Percentiles rank a stretch among this genome's conserved stretches.
phyloP scores from a whole-genome alignment of 2,797 vertebrate genomes.

The Heliangelus exortis region DNA sequence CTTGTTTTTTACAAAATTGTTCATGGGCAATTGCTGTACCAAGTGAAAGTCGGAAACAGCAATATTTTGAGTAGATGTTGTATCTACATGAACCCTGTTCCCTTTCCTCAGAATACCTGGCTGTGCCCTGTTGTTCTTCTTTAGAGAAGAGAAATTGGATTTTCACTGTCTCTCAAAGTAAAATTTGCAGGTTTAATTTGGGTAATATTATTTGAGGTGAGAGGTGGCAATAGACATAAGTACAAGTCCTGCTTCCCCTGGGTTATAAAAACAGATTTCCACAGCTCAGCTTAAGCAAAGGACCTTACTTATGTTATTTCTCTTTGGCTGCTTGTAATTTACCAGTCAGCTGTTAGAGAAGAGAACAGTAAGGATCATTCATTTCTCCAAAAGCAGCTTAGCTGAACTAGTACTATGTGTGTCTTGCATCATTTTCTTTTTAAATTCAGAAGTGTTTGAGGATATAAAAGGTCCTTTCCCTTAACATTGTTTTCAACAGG shows the following conservation, averaged over 20 bases:
- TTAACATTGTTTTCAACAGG: neutral
- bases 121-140: neutral
- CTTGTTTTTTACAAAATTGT: neutral
- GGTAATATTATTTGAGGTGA: neutral
- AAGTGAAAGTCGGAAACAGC: neutral
- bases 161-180: neutral
- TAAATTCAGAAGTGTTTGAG: neutral
- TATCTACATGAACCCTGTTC: neutral
- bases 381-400: conserved; percentile 66
- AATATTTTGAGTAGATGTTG: neutral
- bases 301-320: conserved; percentile 44
- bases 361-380: conserved; percentile 61
- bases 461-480: conserved; percentile 3
- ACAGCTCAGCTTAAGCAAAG: conserved; percentile 45
- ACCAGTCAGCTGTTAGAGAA: conserved; percentile 50
- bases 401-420: neutral
- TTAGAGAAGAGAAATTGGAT: neutral
- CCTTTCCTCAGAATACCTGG: neutral
- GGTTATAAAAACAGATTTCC: conserved; percentile 47
- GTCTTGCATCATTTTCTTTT: conserved; percentile 44
- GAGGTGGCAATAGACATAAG: neutral
- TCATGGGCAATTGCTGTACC: neutral
- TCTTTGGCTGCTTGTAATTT: conserved; percentile 20
- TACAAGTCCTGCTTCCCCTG: neutral
- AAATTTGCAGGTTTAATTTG: neutral